These are phyloP conservation scores for Helicoverpa assulta DNA, from an alignment of 2,888 invertebrate species.

Conservation along the genomic window DNA sequence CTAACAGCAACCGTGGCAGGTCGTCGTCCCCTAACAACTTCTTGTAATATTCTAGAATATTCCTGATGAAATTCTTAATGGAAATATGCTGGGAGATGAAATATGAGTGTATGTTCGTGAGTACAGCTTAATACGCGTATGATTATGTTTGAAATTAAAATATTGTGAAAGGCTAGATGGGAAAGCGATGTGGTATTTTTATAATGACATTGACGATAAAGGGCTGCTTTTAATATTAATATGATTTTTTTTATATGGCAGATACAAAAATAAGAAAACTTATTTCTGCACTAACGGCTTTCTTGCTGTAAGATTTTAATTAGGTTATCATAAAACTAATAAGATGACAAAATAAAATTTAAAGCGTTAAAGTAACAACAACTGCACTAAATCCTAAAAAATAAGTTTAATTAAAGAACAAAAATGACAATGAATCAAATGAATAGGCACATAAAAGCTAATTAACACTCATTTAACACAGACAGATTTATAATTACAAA, in stretches of 20 bases:
- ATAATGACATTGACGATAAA: constrained; percentile 19
- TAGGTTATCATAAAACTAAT: no score
- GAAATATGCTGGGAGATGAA: constrained; percentile 53
- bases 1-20: constrained; percentile 41
- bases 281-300: no score
- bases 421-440: background rate
- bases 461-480: constrained; percentile 14
- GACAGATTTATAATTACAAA: constrained; percentile 11
- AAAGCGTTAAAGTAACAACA: no score
- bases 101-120: constrained; percentile 36
- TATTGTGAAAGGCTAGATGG: constrained; percentile 20
- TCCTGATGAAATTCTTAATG: constrained; percentile 57
- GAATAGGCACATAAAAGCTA: constrained; percentile 13
- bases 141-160: constrained; percentile 45
- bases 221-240: background rate
- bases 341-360: no score
- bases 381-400: background rate
- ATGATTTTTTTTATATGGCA: background rate
- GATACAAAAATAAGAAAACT: background rate
- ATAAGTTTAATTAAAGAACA: background rate
- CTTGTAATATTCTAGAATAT: constrained; percentile 57
- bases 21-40: constrained; percentile 50
- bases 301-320: no score
- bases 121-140: constrained; percentile 45
- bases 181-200: constrained; percentile 20